phyloP scores from a whole-genome alignment of 2,797 vertebrate genomes.

The Acanthurus tractus region DNA sequence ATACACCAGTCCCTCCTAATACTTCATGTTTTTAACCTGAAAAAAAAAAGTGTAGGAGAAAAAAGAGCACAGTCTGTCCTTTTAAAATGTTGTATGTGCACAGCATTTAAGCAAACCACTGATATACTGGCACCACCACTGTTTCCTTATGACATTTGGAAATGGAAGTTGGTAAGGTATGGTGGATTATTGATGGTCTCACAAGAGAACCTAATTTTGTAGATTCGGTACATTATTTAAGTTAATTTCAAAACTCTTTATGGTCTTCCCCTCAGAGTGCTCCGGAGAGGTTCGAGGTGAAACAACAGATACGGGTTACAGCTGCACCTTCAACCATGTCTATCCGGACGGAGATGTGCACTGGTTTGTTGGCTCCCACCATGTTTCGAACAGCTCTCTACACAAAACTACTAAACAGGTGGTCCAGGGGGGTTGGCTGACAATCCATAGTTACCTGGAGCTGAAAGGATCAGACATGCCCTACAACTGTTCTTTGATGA shows the following conservation, averaged over 20 bases:
- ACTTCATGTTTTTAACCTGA: too few relatives aligned
- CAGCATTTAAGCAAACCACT: too few relatives aligned
- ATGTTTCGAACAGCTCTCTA: conserved; percentile 22
- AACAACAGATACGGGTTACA: rapidly evolving
- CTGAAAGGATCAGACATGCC: rapidly evolving
- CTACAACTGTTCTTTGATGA: conserved; percentile 74
- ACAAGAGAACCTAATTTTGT: too few relatives aligned
- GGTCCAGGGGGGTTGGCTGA: conserved; percentile 50
- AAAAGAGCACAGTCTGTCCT: too few relatives aligned
- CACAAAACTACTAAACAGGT: conserved; percentile 9
- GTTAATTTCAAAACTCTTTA: neutral
- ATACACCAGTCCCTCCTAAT: too few relatives aligned
- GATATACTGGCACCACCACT: too few relatives aligned
- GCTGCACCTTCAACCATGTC: conserved; percentile 72
- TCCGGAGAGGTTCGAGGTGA: neutral
- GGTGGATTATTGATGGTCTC: too few relatives aligned
- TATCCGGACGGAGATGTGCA: conserved; percentile 71
- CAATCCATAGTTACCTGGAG: conserved; percentile 48
- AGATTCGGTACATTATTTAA: neutral
- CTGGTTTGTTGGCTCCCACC: conserved; percentile 64
- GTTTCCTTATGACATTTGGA: too few relatives aligned
- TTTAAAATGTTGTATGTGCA: too few relatives aligned
- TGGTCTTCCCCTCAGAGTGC: conserved; percentile 64
- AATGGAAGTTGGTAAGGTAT: too few relatives aligned
- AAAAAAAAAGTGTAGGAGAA: too few relatives aligned